Base-by-base conservation (phyloP, 1,140 invertebrate genomes). In the Halictus rubicundus region DNA sequence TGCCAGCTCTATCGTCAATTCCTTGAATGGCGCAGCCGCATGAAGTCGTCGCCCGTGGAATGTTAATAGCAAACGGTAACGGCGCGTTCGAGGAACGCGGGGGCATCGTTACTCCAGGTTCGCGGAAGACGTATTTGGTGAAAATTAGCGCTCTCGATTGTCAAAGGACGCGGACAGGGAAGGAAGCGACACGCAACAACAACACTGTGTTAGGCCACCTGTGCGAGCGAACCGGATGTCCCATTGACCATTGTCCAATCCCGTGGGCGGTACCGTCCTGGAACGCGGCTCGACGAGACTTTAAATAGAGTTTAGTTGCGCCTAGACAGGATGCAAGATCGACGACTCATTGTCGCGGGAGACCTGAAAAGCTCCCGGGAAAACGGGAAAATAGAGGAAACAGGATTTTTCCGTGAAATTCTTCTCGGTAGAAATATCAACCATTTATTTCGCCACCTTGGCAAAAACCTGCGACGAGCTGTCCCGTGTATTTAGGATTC, bases 241-340 rank as follows among this genome's bases (percentile, higher is more conserved):
- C 84, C 69, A 88, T 89, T 86, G 88, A 85, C 72, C 80, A 89
- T 89, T 88, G 87, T 88, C 78, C 83, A 54, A 73, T 82, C 60
- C 75, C 73, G 76, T 83, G 68, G 84, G 80, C 83, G 79, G 81
- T 61, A 72, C 74, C 65, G 74, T 84, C 70, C 52, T 52, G 70
- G 80, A 66, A 79, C 70, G 68, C 42, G 54, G 63, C 19, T 87
- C 87, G 76, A 89, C 84, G 82, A 89, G 77, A 80, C 68, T 88
- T 84, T 88, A 90, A 89, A 90, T 79, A 82, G 85, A 86, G 52
- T 89, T 87, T 86, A 82, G 85, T 86, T 85, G 82, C 78, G 60
- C 52, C 68, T 84, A 66, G 63, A 65, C 66, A 12, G 42, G 19
- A 64, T 63, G 52, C 69, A 82, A 84, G 75, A 83, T 85, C 84